Conservation (phyloP, 2,113 vertebrate genomes). For the Lasiurus borealis region DNA sequence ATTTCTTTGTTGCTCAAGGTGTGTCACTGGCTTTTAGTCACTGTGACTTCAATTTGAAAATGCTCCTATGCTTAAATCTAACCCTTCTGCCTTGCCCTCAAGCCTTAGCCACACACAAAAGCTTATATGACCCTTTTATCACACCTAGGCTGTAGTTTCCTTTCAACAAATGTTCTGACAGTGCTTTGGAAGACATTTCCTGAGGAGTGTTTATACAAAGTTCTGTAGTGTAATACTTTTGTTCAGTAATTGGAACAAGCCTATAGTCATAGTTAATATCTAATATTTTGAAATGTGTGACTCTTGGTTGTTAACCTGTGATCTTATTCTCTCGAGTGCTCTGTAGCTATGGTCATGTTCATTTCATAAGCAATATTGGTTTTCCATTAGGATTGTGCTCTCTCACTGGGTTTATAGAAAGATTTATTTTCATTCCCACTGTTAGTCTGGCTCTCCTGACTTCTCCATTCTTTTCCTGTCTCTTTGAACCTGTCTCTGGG, state of each 20-base stretch:
- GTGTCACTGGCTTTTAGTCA: conserved; percentile 24
- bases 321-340: conserved; percentile 65
- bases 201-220: conserved; percentile 76
- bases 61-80: conserved; percentile 60
- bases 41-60: conserved; percentile 54
- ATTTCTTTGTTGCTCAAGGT: conserved; percentile 51
- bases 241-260: conserved; percentile 67
- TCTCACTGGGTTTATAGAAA: conserved; percentile 71
- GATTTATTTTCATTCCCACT: conserved; percentile 69
- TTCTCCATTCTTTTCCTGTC: conserved; percentile 72
- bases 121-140: conserved; percentile 60
- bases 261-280: conserved; percentile 58
- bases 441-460: conserved; percentile 60
- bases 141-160: not conserved
- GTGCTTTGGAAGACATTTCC: conserved; percentile 68
- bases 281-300: conserved; percentile 70
- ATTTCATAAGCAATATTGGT: conserved; percentile 62
- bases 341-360: conserved; percentile 9
- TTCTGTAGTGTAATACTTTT: conserved; percentile 58
- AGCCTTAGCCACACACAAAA: conserved; percentile 53
- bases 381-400: conserved; percentile 60
- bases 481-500: conserved; percentile 67
- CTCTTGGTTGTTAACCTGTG: conserved; percentile 76
- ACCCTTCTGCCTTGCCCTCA: conserved; percentile 34
- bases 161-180: conserved; percentile 62